Percentiles rank a stretch among this genome's conserved stretches.
These are phyloP conservation scores for Callipepla californica DNA, from an alignment of 2,113 vertebrate species.

Conservation along the genomic window DNA sequence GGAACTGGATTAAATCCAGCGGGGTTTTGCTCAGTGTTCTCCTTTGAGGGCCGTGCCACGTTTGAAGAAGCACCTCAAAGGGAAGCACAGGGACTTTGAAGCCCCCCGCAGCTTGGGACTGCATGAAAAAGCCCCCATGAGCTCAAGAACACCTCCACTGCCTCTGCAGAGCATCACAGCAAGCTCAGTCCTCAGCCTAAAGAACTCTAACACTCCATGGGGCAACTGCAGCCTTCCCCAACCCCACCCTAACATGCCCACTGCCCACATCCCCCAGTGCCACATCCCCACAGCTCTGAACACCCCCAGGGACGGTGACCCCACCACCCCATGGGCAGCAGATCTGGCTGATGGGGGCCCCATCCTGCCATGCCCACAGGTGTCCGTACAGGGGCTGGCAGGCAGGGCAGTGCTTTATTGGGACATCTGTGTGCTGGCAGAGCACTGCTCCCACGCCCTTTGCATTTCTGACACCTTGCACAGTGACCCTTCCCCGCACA, in stretches of 20 bases:
- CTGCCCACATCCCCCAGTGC: too few species aligned
- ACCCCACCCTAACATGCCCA: background rate
- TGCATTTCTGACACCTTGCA: slow-evolving; percentile 64
- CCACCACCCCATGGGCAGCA: too few species aligned
- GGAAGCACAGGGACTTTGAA: slow-evolving; percentile 48
- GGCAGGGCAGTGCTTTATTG: background rate
- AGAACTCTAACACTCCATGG: background rate
- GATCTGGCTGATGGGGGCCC: too few species aligned
- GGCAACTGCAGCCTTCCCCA: background rate
- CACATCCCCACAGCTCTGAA: too few species aligned
- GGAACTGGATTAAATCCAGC: background rate
- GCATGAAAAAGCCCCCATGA: slow-evolving; percentile 15
- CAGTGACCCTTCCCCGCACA: background rate
- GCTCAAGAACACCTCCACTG: background rate
- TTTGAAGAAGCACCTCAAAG: slow-evolving; percentile 67
- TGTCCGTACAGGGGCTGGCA: background rate
- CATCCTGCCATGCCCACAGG: background rate
- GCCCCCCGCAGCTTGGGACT: background rate
- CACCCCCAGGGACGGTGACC: too few species aligned
- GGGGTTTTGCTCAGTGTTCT: background rate
- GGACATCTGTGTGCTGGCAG: slow-evolving; percentile 48
- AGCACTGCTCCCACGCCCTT: slow-evolving; percentile 35
- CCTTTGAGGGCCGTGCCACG: slow-evolving; percentile 28
- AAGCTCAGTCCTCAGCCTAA: background rate
- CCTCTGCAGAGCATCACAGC: background rate